These are phyloP conservation scores for Onchidella celtica DNA, from an alignment of 2,888 invertebrate species.

Conservation along the genomic window DNA sequence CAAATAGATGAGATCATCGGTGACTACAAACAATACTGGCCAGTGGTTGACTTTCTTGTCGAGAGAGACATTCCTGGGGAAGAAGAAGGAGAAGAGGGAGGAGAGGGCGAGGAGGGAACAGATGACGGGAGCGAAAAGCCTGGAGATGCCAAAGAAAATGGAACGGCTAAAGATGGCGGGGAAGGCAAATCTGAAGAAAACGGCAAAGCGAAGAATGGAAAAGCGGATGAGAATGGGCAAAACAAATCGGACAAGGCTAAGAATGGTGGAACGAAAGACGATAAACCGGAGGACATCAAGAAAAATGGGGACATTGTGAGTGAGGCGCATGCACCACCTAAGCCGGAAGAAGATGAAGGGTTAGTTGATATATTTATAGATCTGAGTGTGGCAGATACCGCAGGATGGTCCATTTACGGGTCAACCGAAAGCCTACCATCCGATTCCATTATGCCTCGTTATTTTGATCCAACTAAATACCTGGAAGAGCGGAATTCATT, in stretches of 20 bases:
- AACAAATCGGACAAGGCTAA: not conserved
- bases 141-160: conserved; percentile 39
- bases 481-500: not conserved
- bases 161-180: conserved; percentile 37
- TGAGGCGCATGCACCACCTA: not conserved
- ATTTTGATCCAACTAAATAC: conserved; percentile 50
- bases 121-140: conserved; percentile 30
- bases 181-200: conserved; percentile 41
- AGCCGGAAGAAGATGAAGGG: conserved; percentile 59
- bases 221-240: conserved; percentile 41
- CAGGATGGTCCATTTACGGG: conserved; percentile 63
- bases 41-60: conserved; percentile 72
- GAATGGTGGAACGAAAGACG: not conserved
- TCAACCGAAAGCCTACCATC: conserved; percentile 61
- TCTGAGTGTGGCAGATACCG: conserved; percentile 61
- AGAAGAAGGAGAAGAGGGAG: conserved; percentile 57
- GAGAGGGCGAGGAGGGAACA: conserved; percentile 53
- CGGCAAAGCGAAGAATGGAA: conserved; percentile 8
- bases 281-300: conserved; percentile 19
- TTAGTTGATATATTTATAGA: conserved; percentile 71
- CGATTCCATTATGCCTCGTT: conserved; percentile 50
- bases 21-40: conserved; percentile 76
- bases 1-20: conserved; percentile 76
- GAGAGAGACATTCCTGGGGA: conserved; percentile 60
- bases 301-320: conserved; percentile 24